Conservation (phyloP, 1,140 invertebrate species). For the Hyphantria cunea region DNA sequence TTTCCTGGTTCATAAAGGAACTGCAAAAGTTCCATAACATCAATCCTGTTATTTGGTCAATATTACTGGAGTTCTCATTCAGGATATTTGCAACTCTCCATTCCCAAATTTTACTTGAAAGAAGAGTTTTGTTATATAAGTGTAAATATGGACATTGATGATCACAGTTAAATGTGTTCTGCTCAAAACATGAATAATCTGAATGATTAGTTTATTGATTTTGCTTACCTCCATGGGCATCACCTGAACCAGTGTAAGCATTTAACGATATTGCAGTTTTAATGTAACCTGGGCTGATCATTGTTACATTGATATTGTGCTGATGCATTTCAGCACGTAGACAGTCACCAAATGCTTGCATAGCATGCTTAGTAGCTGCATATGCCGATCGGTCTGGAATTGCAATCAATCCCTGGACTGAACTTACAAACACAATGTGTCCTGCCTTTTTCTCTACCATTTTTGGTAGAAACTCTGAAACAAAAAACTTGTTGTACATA, state of each 20-base stretch:
- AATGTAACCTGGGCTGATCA: constrained; percentile 95
- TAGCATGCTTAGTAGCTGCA: constrained; percentile 96
- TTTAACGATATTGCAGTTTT: constrained; percentile 94
- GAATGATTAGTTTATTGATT: neutral
- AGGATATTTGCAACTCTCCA: too few relatives aligned
- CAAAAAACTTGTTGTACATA: constrained; percentile 6
- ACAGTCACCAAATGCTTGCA: constrained; percentile 94
- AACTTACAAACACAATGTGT: constrained; percentile 95
- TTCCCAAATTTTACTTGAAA: too few relatives aligned
- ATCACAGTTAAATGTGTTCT: too few relatives aligned
- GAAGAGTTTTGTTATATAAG: too few relatives aligned
- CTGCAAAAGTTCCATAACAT: too few relatives aligned
- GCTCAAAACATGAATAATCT: too few relatives aligned
- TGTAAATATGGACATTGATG: too few relatives aligned
- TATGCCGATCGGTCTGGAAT: constrained; percentile 95
- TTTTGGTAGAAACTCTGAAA: constrained; percentile 87
- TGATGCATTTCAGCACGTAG: constrained; percentile 90
- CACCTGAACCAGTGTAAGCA: constrained; percentile 91
- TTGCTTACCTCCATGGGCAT: constrained; percentile 88
- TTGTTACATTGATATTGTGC: constrained; percentile 90
- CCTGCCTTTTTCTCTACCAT: constrained; percentile 92
- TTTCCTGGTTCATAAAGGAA: too few relatives aligned
- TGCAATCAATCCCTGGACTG: constrained; percentile 95
- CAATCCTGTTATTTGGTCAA: too few relatives aligned
- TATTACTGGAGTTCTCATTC: too few relatives aligned